Evolutionary conservation across 2,888 invertebrate species (phyloP).

Genomic region (Neuroscelio doddi): DNA sequence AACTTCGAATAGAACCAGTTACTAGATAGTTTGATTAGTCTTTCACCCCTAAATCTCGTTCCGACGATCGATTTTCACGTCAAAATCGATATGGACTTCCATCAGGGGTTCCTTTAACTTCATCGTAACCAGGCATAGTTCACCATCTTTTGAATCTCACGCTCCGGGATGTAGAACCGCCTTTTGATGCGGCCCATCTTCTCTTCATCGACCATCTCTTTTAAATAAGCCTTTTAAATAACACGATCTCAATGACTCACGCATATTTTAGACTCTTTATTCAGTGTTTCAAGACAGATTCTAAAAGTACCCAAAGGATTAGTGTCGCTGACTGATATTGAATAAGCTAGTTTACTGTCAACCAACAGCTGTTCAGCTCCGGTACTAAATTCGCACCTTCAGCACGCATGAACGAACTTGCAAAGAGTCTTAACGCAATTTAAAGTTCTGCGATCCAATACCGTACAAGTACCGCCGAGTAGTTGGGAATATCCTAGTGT

Average conservation of each 20-base stretch:
- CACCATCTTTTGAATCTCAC: constrained; percentile 84
- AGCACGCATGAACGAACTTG: constrained; percentile 46
- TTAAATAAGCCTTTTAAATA: constrained; percentile 80
- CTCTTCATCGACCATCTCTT: constrained; percentile 75
- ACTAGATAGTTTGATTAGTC: constrained; percentile 61
- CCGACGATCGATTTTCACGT: constrained; percentile 86
- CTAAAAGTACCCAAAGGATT: constrained; percentile 69
- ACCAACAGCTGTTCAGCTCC: constrained; percentile 53
- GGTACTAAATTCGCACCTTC: constrained; percentile 53
- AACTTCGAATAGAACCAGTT: constrained; percentile 57
- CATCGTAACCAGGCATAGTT: constrained; percentile 82
- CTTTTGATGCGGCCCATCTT: constrained; percentile 72
- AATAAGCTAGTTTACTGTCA: constrained; percentile 57
- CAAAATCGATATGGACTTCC: constrained; percentile 84
- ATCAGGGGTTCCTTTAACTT: constrained; percentile 81
- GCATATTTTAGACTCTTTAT: constrained; percentile 83
- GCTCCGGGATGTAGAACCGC: constrained; percentile 76
- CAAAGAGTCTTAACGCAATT: constrained; percentile 48
- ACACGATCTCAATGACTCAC: constrained; percentile 78
- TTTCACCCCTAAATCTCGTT: constrained; percentile 76
- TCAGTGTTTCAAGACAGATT: constrained; percentile 87
- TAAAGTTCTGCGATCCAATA: constrained; percentile 61
- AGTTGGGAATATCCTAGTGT: constrained; percentile 65
- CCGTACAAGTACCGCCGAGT: constrained; percentile 58
- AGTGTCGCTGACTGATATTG: constrained; percentile 56